These are phyloP conservation scores for Dasyprocta punctata DNA, from an alignment of 2,113 vertebrate species.

Conservation along the genomic window DNA sequence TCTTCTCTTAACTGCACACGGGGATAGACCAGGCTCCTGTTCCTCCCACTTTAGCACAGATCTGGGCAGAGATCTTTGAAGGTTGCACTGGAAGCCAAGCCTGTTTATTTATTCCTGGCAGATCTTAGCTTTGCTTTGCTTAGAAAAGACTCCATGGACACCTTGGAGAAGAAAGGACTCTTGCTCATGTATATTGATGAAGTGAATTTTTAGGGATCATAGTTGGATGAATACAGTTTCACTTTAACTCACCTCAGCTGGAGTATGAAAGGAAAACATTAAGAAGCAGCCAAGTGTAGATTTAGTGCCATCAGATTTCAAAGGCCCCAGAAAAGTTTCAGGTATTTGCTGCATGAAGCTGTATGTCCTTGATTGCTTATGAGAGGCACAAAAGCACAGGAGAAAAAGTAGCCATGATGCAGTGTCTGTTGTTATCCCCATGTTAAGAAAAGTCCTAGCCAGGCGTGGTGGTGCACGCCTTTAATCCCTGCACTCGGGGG, in stretches of 20 bases:
- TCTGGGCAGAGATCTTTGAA: not conserved
- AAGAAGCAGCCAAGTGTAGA: not conserved
- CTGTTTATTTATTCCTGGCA: conserved; percentile 33
- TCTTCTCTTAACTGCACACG: not conserved
- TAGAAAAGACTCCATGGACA: conserved; percentile 30
- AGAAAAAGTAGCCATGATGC: not conserved
- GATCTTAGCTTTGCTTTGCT: conserved; percentile 1
- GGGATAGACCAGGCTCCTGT: too few relatives aligned
- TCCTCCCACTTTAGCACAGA: not conserved
- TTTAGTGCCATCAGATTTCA: not conserved
- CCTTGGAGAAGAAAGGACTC: conserved; percentile 22
- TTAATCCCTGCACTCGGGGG: too few relatives aligned
- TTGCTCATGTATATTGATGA: not conserved
- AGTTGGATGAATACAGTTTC: not conserved
- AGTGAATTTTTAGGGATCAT: not conserved
- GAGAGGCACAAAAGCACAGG: not conserved
- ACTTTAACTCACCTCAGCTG: not conserved
- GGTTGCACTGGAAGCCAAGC: not conserved
- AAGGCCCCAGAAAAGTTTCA: conserved; percentile 13
- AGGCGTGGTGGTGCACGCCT: too few relatives aligned
- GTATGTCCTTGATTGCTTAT: not conserved
- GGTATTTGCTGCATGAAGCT: not conserved
- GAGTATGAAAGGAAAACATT: not conserved
- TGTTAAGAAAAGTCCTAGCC: not conserved
- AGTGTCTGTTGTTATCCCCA: not conserved